Evolutionary conservation across 1,140 invertebrate species (phyloP), one percentile per base, ranked within the genome.

Genomic region (Brachionus rotundiformis): DNA sequence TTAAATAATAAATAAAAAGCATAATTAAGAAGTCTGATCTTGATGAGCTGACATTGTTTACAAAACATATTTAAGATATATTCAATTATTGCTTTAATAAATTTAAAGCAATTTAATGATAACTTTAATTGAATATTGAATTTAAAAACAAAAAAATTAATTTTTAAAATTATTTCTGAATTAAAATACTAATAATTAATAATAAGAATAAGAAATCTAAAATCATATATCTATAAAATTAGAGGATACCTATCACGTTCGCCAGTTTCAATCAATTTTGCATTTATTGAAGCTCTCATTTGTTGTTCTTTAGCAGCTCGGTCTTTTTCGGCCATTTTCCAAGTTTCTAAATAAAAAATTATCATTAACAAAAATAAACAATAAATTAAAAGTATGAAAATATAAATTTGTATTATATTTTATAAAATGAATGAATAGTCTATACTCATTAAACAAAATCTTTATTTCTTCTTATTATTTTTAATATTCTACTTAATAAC

Each of bases 241-340:
- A 10, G 36, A 13, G 3, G 2, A 33, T 81, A 81, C 79, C 54
- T 47, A 39, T 81, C 79, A 19, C 79, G 19, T 49, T 81, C 79
- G 3, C 79, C 79, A 13, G 54, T 81, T 54, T 81, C 79, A n/a
- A 81, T 81, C 31, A 81, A 49, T 81, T 81, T 81, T 19, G 79
- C 79, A 68, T 81, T 81, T 31, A 81, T 63, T 29, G 79, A 81
- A 10, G 79, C 79, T 65, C 79, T 39, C 39, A 81, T 81, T 81
- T 81, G 79, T 49, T 79, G 76, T 19, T 79, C 76, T 33, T 79
- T 79, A 25, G 47, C 47, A 54, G 47, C 47, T 54, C 76, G 29
- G 13, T 47, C 29, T 39, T 79, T 79, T n/a, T 79, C 76, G 33
- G 49, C 76, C 76, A 79, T 79, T 39, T 54, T 79, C 47, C 59